Percentiles rank a stretch among this genome's conserved stretches.
These are phyloP conservation scores for Tenualosa ilisha DNA, from an alignment of 2,797 vertebrate genomes.

Conservation along the genomic window DNA sequence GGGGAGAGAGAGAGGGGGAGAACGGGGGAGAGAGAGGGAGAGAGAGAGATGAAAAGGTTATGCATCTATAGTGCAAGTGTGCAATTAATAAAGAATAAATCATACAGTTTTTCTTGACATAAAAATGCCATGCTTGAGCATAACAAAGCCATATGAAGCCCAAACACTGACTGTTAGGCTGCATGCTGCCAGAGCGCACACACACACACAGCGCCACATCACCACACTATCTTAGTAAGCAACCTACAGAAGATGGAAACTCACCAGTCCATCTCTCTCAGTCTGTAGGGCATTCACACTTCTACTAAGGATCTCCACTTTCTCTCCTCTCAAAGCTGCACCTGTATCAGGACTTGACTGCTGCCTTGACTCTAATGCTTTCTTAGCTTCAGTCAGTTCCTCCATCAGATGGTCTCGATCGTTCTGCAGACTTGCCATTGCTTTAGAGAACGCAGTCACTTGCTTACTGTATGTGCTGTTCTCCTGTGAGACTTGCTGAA, in stretches of 20 bases:
- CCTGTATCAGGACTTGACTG: constrained; percentile 54
- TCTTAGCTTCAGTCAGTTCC: constrained; percentile 70
- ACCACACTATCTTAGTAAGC: constrained; percentile 37
- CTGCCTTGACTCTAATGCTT: constrained; percentile 65
- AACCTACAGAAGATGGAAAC: constrained; percentile 51
- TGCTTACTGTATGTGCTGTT: constrained; percentile 71
- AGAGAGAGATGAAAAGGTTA: neutral
- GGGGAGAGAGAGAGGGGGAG: constrained; percentile 36
- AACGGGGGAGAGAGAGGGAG: constrained; percentile 38
- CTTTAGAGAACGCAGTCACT: constrained; percentile 81
- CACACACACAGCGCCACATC: constrained; percentile 49
- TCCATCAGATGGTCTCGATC: constrained; percentile 83
- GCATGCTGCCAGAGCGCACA: constrained; percentile 56
- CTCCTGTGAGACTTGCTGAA: constrained; percentile 69
- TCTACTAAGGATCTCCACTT: constrained; percentile 60
- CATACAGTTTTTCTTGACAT: constrained; percentile 33
- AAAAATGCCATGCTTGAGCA: constrained; percentile 50
- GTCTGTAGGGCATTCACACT: constrained; percentile 56
- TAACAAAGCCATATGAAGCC: constrained; percentile 46
- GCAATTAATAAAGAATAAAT: neutral
- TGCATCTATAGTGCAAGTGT: neutral
- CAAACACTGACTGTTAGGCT: constrained; percentile 32
- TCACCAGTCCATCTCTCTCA: constrained; percentile 71
- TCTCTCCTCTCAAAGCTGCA: constrained; percentile 48
- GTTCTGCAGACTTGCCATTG: constrained; percentile 87